phyloP scores from a whole-genome alignment of 2,888 invertebrate genomes.

The Chymomyza caudatula region DNA sequence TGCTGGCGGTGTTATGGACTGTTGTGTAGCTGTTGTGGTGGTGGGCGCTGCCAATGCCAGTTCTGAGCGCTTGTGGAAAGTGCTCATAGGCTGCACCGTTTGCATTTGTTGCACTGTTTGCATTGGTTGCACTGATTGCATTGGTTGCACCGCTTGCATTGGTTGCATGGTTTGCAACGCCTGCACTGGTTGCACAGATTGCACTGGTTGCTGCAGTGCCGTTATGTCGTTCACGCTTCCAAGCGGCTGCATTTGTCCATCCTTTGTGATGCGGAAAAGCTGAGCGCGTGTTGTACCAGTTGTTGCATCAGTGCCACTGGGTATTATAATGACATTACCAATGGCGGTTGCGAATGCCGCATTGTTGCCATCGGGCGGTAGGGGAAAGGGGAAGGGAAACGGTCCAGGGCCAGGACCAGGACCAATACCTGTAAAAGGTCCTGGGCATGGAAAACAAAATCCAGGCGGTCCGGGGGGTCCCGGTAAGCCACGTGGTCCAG shows the following conservation, averaged over 20 bases:
- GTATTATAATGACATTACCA: conserved; percentile 56
- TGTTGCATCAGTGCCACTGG: conserved; percentile 27
- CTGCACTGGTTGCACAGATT: not conserved
- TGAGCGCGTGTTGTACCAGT: conserved; percentile 23
- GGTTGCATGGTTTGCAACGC: not conserved
- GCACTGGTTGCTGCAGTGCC: not conserved
- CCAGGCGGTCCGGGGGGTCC: conserved; percentile 64
- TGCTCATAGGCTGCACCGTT: too few relatives aligned
- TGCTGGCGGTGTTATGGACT: conserved; percentile 43
- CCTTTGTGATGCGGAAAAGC: conserved; percentile 52
- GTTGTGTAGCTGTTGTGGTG: conserved; percentile 33
- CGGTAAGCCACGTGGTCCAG: conserved; percentile 52
- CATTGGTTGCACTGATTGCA: not conserved
- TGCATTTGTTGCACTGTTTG: not conserved
- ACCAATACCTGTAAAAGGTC: conserved; percentile 27
- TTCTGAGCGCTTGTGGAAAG: conserved; percentile 27
- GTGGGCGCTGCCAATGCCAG: not conserved
- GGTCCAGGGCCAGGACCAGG: conserved; percentile 10
- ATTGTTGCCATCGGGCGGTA: not conserved
- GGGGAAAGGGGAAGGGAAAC: conserved; percentile 13
- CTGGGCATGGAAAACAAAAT: conserved; percentile 57
- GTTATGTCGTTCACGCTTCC: conserved; percentile 20
- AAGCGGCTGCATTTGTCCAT: conserved; percentile 49
- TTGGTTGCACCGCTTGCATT: not conserved
- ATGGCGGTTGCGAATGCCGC: conserved; percentile 31